These are phyloP conservation scores for Patella pellucida DNA, from an alignment of 2,888 invertebrate genomes.

Conservation along the genomic window DNA sequence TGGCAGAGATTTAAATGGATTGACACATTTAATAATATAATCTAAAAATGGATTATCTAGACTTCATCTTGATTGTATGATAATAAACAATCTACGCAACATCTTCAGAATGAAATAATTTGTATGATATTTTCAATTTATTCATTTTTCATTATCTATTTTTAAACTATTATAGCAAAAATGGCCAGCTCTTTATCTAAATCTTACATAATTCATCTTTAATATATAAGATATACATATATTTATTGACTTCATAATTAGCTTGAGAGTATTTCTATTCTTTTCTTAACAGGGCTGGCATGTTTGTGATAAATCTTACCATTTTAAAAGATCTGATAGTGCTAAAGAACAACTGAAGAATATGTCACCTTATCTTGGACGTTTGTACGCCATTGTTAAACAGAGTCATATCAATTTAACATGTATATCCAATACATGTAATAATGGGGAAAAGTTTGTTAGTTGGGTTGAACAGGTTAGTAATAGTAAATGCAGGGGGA, in stretches of 20 bases:
- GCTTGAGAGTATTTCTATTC: neutral
- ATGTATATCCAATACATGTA: constrained; percentile 40
- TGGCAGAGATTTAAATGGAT: too few relatives aligned
- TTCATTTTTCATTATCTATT: too few relatives aligned
- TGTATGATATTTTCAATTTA: too few relatives aligned
- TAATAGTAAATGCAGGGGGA: neutral
- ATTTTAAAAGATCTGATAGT: constrained; percentile 47
- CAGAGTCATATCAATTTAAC: constrained; percentile 57
- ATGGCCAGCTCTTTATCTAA: too few relatives aligned
- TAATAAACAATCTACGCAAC: too few relatives aligned
- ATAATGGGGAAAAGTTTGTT: constrained; percentile 47
- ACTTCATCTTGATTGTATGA: too few relatives aligned
- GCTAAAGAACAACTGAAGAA: constrained; percentile 43
- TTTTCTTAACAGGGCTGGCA: constrained; percentile 55
- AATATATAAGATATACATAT: neutral
- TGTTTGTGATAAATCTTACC: constrained; percentile 44
- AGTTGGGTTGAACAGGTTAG: constrained; percentile 52
- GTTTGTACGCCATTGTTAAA: constrained; percentile 54
- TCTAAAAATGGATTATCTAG: too few relatives aligned
- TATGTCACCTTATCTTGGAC: constrained; percentile 52
- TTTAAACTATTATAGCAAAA: too few relatives aligned
- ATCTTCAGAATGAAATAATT: too few relatives aligned
- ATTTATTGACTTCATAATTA: neutral
- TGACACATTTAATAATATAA: too few relatives aligned
- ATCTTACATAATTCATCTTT: too few relatives aligned